Evolutionary conservation across 2,888 invertebrate genomes (phyloP), one percentile per base, ranked within the genome.

Genomic region (Hermodice carunculata): DNA sequence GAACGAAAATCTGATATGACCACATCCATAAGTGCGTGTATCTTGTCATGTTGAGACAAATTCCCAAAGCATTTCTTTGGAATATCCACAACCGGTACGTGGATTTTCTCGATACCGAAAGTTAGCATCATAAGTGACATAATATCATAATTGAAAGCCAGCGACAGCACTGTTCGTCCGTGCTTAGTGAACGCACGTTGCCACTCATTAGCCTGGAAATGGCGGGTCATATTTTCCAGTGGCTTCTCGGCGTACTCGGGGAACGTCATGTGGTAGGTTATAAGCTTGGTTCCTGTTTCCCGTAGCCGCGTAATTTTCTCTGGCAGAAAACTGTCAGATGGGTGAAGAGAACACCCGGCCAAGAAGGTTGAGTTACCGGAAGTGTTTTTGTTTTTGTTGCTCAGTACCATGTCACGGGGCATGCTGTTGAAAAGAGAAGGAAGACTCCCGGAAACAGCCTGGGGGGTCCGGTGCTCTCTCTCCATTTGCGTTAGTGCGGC

Each of bases 111-210:
- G 14, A 82, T 79, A 2, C 82, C 82, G n/a, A 81, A 80, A 11
- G 76, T 76, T 28, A 85, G 70, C 43, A 83, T 77, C 32, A 76
- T 69, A 67, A 84, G 70, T 1, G 82, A 83, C 5, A 82, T 66
- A 2, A 82, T 76, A 40, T 81, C 81, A 63, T 81, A 83, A 68
- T 83, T 79, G 66, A 84, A 83, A 1, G 81, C 77, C 54, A 85
- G 66, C 61, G 82, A 78, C 28, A 85, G 73, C 44, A 85, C 63
- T 0, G 80, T 81, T 29, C 78, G 72, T 0, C 83, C 84, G 59
- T 85, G 83, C n/a, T 72, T 72, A 8, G 76, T 78, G 26, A 76
- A 69, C 0, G 80, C 81, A n/a, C 80, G 73, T 46, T 78, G 76
- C 83, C 83, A 84, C 28, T 74, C 63, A 73, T 77, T 74, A 0